phyloP scores from a whole-genome alignment of 2,888 invertebrate genomes.

The Euzophera pinguis region DNA sequence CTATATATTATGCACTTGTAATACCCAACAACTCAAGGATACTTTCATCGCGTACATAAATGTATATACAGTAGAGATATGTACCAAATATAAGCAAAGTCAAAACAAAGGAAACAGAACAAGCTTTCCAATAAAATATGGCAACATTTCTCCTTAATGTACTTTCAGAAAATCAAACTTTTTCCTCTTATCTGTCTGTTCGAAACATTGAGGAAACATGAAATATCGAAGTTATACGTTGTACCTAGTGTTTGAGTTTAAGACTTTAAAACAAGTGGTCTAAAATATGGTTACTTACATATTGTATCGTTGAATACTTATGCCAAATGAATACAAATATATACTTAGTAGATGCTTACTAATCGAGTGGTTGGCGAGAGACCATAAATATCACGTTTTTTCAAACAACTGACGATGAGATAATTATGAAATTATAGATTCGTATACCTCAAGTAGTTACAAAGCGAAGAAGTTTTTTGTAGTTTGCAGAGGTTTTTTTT shows the following conservation, averaged over 20 bases:
- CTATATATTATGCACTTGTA: neutral
- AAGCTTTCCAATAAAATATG: conserved; percentile 6
- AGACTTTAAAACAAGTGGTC: neutral
- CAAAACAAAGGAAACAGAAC: neutral
- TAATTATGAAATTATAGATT: no score
- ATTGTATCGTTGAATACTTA: neutral
- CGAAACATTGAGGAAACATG: conserved; percentile 9
- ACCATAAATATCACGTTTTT: no score
- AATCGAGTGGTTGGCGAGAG: no score
- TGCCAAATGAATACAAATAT: neutral
- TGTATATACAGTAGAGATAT: neutral
- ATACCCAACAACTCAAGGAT: neutral
- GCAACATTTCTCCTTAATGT: conserved; percentile 8
- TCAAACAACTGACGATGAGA: no score
- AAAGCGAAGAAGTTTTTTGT: no score
- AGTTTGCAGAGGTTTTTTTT: no score
- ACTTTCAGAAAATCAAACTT: conserved; percentile 10
- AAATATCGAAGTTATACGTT: conserved; percentile 8
- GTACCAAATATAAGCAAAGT: conserved; percentile 2
- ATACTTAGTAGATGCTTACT: no score
- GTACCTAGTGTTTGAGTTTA: conserved; percentile 1
- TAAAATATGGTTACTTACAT: neutral
- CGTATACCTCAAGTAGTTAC: no score
- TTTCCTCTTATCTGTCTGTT: conserved; percentile 11
- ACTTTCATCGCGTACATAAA: neutral